A percentile compares a stretch with the other conserved stretches of the same genome.
Conservation (phyloP, 92 coral and sea anemone species). For the Zoanthus gigantus region DNA sequence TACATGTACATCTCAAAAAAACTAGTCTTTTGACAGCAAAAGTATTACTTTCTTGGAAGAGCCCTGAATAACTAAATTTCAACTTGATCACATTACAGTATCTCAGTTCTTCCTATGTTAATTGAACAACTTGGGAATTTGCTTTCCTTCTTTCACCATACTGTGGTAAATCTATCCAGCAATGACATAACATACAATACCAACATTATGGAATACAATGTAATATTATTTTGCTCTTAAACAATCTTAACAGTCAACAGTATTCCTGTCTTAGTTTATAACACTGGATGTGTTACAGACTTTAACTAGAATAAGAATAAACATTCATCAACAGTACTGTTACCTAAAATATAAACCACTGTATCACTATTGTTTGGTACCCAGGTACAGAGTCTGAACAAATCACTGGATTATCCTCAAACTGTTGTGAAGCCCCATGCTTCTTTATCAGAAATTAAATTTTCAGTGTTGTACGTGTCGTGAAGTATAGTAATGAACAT, state of each 20-base stretch:
- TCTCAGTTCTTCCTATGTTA: conserved; percentile 29
- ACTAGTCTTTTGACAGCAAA: conserved; percentile 29
- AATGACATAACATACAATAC: background rate
- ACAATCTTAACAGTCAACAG: background rate
- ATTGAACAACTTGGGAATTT: conserved; percentile 57
- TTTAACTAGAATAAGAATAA: conserved; percentile 5
- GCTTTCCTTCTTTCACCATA: conserved; percentile 54
- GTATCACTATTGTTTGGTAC: conserved; percentile 43
- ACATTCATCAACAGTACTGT: conserved; percentile 34
- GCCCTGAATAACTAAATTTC: conserved; percentile 48
- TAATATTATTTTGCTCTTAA: background rate
- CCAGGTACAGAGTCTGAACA: conserved; percentile 47
- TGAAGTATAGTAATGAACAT: no score
- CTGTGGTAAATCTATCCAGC: conserved; percentile 13
- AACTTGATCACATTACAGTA: conserved; percentile 36
- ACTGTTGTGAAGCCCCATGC: no score
- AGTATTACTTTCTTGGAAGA: conserved; percentile 43
- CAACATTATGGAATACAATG: conserved; percentile 11
- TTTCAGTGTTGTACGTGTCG: no score
- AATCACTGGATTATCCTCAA: conserved; percentile 41
- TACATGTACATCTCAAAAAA: conserved; percentile 44
- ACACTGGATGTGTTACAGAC: conserved; percentile 36
- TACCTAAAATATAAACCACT: conserved; percentile 49
- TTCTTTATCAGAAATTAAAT: no score
- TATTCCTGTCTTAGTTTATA: conserved; percentile 26